Percentiles rank a stretch among this genome's conserved stretches.
Evolutionary conservation across 1,140 invertebrate species (phyloP).

Genomic region (Euura saliciscinereae): DNA sequence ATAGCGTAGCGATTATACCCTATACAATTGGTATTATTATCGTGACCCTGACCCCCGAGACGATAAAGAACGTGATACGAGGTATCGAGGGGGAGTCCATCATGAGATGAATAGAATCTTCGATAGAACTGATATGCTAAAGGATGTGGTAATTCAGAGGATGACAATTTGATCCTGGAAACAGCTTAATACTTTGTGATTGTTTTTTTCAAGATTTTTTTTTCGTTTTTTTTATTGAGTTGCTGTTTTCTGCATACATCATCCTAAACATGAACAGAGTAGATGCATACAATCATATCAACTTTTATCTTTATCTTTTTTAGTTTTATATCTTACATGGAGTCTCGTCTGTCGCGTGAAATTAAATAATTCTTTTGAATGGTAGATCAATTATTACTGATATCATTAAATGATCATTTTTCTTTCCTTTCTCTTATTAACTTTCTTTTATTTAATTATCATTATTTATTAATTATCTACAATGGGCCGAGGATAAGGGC

Average conservation of each 20-base stretch:
- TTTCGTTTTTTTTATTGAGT: constrained; percentile 51
- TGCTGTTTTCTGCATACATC: constrained; percentile 53
- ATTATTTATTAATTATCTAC: constrained; percentile 56
- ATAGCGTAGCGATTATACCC: no score
- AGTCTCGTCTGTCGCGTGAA: constrained; percentile 47
- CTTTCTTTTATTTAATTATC: constrained; percentile 34
- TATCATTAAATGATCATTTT: constrained; percentile 40
- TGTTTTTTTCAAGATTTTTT: no score
- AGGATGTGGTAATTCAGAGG: no score
- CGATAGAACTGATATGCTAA: no score
- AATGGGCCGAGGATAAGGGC: constrained; percentile 59
- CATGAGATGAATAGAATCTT: no score
- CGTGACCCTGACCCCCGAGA: no score
- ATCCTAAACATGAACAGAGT: constrained; percentile 56
- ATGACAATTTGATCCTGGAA: no score
- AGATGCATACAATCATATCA: constrained; percentile 53
- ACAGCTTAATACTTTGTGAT: no score
- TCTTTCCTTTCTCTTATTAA: constrained; percentile 32
- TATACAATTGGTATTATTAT: no score
- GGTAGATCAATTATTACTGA: constrained; percentile 32
- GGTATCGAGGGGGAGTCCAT: no score
- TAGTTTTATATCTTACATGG: constrained; percentile 38
- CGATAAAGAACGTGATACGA: no score
- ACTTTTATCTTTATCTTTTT: constrained; percentile 33
- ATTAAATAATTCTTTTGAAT: constrained; percentile 46